These are phyloP conservation scores for Dreissena polymorpha DNA, from an alignment of 1,140 invertebrate genomes.

Conservation along the genomic window DNA sequence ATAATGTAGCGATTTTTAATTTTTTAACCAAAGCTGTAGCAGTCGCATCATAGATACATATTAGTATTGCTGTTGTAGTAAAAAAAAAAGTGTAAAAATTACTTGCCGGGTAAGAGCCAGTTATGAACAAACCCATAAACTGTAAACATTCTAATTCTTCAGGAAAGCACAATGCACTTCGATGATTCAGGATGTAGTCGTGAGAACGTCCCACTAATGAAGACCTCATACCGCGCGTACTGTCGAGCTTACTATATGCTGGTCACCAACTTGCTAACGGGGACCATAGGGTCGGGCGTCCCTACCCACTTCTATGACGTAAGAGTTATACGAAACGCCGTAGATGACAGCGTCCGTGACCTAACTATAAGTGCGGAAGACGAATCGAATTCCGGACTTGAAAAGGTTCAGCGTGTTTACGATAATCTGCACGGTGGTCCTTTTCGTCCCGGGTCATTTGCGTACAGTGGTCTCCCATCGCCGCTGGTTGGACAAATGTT, in stretches of 20 bases:
- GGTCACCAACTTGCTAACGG: slow-evolving; percentile 25
- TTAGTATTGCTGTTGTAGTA: too few species aligned
- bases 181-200: not conserved
- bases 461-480: slow-evolving; percentile 31
- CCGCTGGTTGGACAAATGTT: slow-evolving; percentile 20
- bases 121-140: too few species aligned
- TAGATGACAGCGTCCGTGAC: not conserved
- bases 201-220: slow-evolving; percentile 11
- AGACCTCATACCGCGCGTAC: slow-evolving; percentile 6
- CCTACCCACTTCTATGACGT: slow-evolving; percentile 13
- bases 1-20: too few species aligned
- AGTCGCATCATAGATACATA: too few species aligned
- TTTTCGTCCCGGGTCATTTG: slow-evolving; percentile 23
- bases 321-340: slow-evolving; percentile 4
- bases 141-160: too few species aligned
- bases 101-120: too few species aligned
- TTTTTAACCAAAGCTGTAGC: too few species aligned
- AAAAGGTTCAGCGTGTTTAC: not conserved
- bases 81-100: too few species aligned
- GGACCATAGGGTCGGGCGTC: slow-evolving; percentile 21
- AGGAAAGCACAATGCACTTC: too few species aligned
- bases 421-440: slow-evolving; percentile 8
- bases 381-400: not conserved
- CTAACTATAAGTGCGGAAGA: not conserved
- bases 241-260: not conserved